Evolutionary conservation across 2,113 vertebrate genomes (phyloP), one percentile per base, ranked within the genome.

Genomic region (Aptenodytes patagonicus): DNA sequence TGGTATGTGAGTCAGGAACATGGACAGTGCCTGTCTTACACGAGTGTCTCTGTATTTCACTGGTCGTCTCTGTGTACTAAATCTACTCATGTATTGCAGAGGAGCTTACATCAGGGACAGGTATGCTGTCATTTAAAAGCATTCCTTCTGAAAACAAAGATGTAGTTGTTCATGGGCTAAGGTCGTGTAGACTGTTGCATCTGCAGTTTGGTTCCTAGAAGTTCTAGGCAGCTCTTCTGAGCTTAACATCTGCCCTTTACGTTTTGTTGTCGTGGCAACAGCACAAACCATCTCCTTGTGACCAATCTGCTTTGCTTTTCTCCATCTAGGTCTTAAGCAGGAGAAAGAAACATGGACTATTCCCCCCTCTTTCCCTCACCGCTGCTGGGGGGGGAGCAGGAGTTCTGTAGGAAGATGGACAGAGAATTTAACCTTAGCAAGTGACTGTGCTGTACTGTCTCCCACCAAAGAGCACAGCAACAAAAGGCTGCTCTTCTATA

Each of bases 241-340:
- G 76, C 69, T 93, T 72, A 90, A 71, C 62, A 70, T 69, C 72
- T 88, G 71, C 76, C 85, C 85, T 93, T 87, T 38, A 68, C 1
- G 1, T 64, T 94, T 64, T 84, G 95, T 75, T 87, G 95, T 84
- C 92, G 54, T 65, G 77, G 92, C 90, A 95, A 75, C 94, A 81
- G 91, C 60, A 87, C 71, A 95, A 95, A 89, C 72, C 81, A 79
- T 36, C 83, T 78, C 80, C 77, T 89, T 55, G 34, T 77, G 64
- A 90, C 76, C 95, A 90, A 96, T 78, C 79, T 3, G 21, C 51
- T 93, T 86, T 89, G 58, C 85, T 93, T 75, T 78, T 32, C 69
- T 94, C 61, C 44, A 42, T 21, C 68, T 71, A 81, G 64, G 42
- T 70, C 95, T 92, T 71, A 90, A 83, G 72, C 52, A 83, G 82